These are phyloP conservation scores for Esox lucius DNA, from an alignment of 2,797 vertebrate genomes.

Conservation along the genomic window DNA sequence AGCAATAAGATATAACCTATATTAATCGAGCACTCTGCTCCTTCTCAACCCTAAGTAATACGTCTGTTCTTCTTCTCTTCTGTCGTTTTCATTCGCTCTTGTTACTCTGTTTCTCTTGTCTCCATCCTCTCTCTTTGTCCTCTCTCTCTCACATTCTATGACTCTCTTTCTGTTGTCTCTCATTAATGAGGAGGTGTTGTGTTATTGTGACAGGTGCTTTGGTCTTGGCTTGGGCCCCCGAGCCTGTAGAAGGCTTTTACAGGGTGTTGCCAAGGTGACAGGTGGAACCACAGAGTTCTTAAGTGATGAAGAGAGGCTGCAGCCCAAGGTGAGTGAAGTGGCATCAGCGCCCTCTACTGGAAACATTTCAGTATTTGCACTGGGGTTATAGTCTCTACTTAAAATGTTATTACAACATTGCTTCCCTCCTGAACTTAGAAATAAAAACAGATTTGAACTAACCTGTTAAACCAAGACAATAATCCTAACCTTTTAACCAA, in stretches of 20 bases:
- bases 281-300: constrained; percentile 85
- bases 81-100: too few relatives aligned
- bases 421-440: not conserved
- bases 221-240: constrained; percentile 81
- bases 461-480: not conserved
- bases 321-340: constrained; percentile 83
- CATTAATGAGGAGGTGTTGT: not conserved
- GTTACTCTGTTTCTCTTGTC: too few relatives aligned
- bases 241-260: constrained; percentile 81
- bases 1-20: too few relatives aligned
- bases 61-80: too few relatives aligned
- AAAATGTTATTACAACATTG: not conserved
- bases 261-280: constrained; percentile 84
- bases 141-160: not conserved
- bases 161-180: not conserved
- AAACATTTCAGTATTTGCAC: not conserved
- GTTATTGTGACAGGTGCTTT: constrained; percentile 82
- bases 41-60: too few relatives aligned
- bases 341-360: constrained; percentile 55
- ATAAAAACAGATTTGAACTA: not conserved
- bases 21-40: too few relatives aligned
- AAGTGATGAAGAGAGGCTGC: constrained; percentile 84
- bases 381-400: not conserved
- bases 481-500: not conserved
- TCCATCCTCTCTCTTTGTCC: too few relatives aligned